Evolutionary conservation across 2,797 vertebrate species (phyloP).

Genomic region (Parambassis ranga): DNA sequence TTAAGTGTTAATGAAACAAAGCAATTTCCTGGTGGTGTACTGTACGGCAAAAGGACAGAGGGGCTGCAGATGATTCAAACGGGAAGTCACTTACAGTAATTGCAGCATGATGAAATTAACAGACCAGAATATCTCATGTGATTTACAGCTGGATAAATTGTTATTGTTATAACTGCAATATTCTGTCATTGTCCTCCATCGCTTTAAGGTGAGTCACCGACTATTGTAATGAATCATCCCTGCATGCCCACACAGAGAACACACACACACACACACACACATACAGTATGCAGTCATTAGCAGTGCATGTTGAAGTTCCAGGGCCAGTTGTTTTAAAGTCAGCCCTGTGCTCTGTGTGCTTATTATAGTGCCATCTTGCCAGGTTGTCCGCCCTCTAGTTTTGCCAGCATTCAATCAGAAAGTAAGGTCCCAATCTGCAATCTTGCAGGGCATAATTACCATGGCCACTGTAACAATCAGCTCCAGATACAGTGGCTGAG

Average conservation of each 20-base stretch:
- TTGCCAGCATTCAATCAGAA: slow-evolving; percentile 47
- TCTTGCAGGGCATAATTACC: slow-evolving; percentile 37
- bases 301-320: slow-evolving; percentile 19
- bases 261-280: no score
- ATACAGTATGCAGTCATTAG: background rate
- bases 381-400: slow-evolving; percentile 46
- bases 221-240: slow-evolving; percentile 42
- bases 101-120: slow-evolving; percentile 10
- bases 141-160: slow-evolving; percentile 13
- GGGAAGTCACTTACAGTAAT: slow-evolving; percentile 23
- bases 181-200: no score
- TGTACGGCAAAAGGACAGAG: background rate
- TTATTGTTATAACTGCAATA: slow-evolving; percentile 28
- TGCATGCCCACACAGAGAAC: slow-evolving; percentile 34
- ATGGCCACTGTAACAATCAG: slow-evolving; percentile 22
- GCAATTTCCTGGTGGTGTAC: background rate
- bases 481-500: slow-evolving; percentile 17
- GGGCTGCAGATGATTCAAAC: background rate
- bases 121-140: slow-evolving; percentile 9
- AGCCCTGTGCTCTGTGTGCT: slow-evolving; percentile 19
- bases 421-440: slow-evolving; percentile 39
- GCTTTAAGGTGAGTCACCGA: no score
- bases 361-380: slow-evolving; percentile 47
- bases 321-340: slow-evolving; percentile 35
- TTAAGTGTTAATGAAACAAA: background rate